Conservation (phyloP, 2,888 invertebrate genomes). For the Cylindroiulus punctatus region DNA sequence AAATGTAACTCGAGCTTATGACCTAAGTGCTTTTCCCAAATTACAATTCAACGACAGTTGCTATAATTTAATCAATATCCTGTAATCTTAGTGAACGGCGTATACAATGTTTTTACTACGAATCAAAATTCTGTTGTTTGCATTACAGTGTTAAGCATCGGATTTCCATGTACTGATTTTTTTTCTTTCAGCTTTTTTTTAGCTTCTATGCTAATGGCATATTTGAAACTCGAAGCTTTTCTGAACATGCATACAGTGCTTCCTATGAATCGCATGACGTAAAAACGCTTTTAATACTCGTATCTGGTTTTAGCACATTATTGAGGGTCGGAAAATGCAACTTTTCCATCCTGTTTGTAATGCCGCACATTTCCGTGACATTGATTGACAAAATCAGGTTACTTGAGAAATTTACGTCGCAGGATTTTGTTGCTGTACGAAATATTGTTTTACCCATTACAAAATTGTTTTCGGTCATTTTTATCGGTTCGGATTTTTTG, state of each 20-base stretch:
- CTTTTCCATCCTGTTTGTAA: not conserved
- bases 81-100: not conserved
- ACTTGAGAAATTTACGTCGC: slow-evolving; percentile 12
- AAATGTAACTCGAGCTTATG: not conserved
- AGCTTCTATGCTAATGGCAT: slow-evolving; percentile 3
- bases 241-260: not conserved
- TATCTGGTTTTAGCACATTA: not conserved
- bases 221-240: slow-evolving; percentile 14
- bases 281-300: slow-evolving; percentile 24
- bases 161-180: not conserved
- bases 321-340: not conserved
- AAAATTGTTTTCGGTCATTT: not conserved
- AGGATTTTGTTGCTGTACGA: not conserved
- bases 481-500: not conserved
- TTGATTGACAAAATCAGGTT: slow-evolving; percentile 45
- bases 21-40: slow-evolving; percentile 10
- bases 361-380: not conserved
- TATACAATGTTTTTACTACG: not conserved
- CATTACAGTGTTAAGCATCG: not conserved
- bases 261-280: not conserved
- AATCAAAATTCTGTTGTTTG: slow-evolving; percentile 4
- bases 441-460: slow-evolving; percentile 33
- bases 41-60: not conserved
- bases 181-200: not conserved
- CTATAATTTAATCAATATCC: not conserved